phyloP scores from a whole-genome alignment of 1,140 invertebrate genomes.

The Aphis gossypii region DNA sequence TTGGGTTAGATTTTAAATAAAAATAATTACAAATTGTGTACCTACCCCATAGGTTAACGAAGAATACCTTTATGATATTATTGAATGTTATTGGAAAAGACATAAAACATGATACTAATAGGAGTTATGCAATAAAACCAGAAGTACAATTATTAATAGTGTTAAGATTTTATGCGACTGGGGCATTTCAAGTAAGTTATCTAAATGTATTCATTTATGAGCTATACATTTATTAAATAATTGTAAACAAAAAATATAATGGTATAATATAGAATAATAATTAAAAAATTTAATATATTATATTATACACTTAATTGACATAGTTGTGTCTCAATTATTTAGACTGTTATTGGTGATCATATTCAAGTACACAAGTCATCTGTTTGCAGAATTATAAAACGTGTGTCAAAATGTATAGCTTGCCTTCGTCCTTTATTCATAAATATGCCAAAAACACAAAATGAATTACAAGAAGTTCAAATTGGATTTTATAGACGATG shows the following conservation, averaged over 20 bases:
- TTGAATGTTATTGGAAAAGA: not conserved
- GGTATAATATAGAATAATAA: no score
- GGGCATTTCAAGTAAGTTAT: conserved; percentile 45
- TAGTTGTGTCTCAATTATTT: not conserved
- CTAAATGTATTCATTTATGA: not conserved
- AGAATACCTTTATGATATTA: not conserved
- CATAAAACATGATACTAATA: not conserved
- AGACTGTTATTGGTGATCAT: conserved; percentile 23
- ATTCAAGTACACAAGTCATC: conserved; percentile 30
- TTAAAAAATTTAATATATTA: not conserved
- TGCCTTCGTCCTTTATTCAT: conserved; percentile 58
- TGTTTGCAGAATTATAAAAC: conserved; percentile 45
- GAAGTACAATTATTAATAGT: conserved; percentile 59
- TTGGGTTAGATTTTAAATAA: not conserved
- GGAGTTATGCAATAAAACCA: conserved; percentile 56
- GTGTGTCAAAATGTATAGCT: conserved; percentile 23
- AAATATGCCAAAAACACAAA: conserved; percentile 60
- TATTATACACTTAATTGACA: not conserved
- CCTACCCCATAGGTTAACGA: not conserved
- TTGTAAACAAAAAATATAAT: not conserved
- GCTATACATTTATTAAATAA: not conserved
- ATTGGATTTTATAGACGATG: conserved; percentile 62
- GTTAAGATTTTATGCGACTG: conserved; percentile 62
- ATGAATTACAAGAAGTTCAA: conserved; percentile 59
- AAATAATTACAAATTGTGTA: not conserved